Conservation (phyloP, 2,888 invertebrate species). For the Leptopilina myrica region DNA sequence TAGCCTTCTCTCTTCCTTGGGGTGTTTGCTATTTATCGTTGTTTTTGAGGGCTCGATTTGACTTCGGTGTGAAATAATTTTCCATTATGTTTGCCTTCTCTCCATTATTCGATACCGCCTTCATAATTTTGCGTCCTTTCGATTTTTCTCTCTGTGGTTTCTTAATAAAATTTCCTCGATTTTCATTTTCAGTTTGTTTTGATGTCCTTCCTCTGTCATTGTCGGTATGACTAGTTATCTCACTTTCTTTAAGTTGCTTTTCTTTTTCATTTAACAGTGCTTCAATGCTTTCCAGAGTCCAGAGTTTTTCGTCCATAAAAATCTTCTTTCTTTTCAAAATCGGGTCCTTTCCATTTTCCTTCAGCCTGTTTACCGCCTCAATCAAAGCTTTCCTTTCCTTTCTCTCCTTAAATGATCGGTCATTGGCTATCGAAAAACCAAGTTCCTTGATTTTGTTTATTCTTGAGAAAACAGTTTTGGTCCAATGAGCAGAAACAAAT, state of each 20-base stretch:
- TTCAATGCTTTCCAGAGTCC: conserved; percentile 7
- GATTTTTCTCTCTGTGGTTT: neutral
- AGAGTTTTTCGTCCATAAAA: neutral
- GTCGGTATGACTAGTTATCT: neutral
- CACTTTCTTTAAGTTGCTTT: neutral
- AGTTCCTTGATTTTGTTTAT: neutral
- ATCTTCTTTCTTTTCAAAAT: conserved; percentile 4
- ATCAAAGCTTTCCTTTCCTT: neutral
- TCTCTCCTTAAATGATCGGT: neutral
- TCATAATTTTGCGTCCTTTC: neutral
- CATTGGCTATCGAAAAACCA: neutral
- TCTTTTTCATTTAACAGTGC: neutral
- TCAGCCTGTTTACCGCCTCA: neutral
- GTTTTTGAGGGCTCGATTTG: too few relatives aligned
- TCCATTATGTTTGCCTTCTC: neutral
- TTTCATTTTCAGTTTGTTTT: neutral
- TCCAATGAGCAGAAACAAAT: neutral
- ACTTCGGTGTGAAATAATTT: neutral
- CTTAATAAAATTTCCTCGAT: neutral
- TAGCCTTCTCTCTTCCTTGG: too few relatives aligned
- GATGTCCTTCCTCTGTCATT: neutral
- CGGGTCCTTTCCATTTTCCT: neutral
- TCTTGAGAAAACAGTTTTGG: neutral
- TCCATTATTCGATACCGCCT: neutral
- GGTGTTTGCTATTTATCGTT: too few relatives aligned